Base-by-base conservation (phyloP, 2,797 vertebrate genomes). In the Perodicticus potto region DNA sequence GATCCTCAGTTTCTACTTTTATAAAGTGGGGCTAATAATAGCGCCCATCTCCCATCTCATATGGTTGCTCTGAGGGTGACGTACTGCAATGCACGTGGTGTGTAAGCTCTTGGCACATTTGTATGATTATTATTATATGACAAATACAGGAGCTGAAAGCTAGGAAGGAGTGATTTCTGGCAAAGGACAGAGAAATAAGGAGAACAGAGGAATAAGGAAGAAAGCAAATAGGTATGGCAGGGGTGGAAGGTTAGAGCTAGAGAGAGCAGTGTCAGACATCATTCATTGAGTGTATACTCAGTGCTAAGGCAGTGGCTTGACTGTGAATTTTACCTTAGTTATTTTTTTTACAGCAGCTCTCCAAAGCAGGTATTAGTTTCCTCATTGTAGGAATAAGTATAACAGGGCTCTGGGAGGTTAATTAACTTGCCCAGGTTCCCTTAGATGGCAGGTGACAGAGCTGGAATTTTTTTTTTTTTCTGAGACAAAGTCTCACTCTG, bases 341-440 rank as follows among this genome's bases (percentile, higher is more conserved):
- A 57, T 59, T 80, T 95, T 80, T 95, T 81, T 77, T 20, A 43
- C 5, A 29, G 88, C 77, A 78, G 69, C 40, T 69, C 72, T 95
- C 72, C 59, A 86, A 81, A 73, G 73, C 27, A 25, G 16, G 11
- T 74, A 20, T 65, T 45, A 14, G 43, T 65, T 91, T 61, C 65
- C 34, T 74, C 22, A 82, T 55, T 22, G 65, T 83, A 45, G 25
- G 22, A 57, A 43, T 34, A 84, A 91, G 32, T 43, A 17, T 6
- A 61, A 69, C 12, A 10, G n/a, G 27, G 17, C 34, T 87, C 67
- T 82, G 12, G 65, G 61, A 55, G 27, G 45, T 63, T 69, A 53
- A 80, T 20, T 55, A 25, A 45, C 69, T 67, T 86, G 19, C 40
- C 25, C 32, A 17, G 29, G 2, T 63, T 72, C 37, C n/a, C 45